phyloP scores from a whole-genome alignment of 2,888 invertebrate species.

The Ochropleura plecta region DNA sequence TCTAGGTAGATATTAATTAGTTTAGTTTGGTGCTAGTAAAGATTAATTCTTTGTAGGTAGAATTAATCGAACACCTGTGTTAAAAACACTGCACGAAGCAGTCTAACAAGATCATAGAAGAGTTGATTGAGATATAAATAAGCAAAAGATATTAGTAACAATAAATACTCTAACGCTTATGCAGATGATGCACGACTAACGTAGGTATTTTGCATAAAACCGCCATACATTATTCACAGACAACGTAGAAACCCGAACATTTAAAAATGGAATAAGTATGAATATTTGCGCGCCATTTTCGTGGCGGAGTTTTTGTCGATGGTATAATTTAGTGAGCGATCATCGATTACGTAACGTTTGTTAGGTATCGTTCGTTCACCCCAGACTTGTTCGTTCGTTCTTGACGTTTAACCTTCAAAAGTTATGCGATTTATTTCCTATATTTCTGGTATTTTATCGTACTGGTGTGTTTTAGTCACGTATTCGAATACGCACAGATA shows the following conservation, averaged over 20 bases:
- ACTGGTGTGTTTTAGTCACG: slow-evolving; percentile 18
- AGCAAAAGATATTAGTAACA: slow-evolving; percentile 10
- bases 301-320: slow-evolving; percentile 56
- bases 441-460: slow-evolving; percentile 44
- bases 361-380: slow-evolving; percentile 70
- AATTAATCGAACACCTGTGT: not conserved
- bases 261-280: slow-evolving; percentile 46
- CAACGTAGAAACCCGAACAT: slow-evolving; percentile 47
- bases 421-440: slow-evolving; percentile 57
- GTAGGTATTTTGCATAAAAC: slow-evolving; percentile 45
- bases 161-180: slow-evolving; percentile 17
- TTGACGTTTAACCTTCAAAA: slow-evolving; percentile 55
- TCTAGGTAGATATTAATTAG: no score
- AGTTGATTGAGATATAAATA: slow-evolving; percentile 29
- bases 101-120: not conserved
- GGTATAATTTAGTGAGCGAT: slow-evolving; percentile 60
- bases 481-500: slow-evolving; percentile 9
- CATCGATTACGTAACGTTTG: slow-evolving; percentile 65
- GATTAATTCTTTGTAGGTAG: not conserved
- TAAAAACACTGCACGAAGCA: not conserved
- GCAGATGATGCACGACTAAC: slow-evolving; percentile 28
- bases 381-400: slow-evolving; percentile 46
- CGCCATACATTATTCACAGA: slow-evolving; percentile 35
- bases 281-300: slow-evolving; percentile 55
- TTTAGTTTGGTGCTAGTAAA: not conserved